Evolutionary conservation across 2,888 invertebrate genomes (phyloP).

Genomic region (Melinaea marsaeus): DNA sequence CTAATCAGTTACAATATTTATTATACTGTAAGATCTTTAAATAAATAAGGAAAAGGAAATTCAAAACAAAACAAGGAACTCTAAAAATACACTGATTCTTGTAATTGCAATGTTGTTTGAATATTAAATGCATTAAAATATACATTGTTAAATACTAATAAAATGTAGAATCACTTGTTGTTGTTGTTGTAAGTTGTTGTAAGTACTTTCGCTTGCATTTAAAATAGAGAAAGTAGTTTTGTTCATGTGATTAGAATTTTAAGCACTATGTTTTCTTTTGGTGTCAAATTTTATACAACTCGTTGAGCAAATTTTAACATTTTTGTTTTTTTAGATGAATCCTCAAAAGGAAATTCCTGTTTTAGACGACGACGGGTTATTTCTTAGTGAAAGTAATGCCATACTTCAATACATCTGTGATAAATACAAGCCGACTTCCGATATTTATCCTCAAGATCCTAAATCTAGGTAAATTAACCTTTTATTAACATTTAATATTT

Average conservation of each 20-base stretch:
- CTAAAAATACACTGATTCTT: background rate
- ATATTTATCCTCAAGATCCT: constrained; percentile 84
- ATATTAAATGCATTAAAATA: background rate
- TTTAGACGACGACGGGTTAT: constrained; percentile 87
- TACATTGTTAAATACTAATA: background rate
- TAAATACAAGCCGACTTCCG: constrained; percentile 81
- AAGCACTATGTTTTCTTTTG: no score
- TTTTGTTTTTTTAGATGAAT: constrained; percentile 76
- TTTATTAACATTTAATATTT: background rate
- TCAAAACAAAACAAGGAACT: background rate
- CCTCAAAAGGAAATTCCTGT: constrained; percentile 89
- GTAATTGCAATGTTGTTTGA: background rate
- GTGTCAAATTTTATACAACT: no score
- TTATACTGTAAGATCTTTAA: background rate
- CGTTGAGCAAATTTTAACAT: background rate
- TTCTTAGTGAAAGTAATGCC: constrained; percentile 85
- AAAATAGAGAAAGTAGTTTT: background rate
- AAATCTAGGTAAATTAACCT: constrained; percentile 59
- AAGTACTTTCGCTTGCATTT: background rate
- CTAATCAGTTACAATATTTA: background rate
- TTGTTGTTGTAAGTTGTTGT: no score
- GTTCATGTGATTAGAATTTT: background rate
- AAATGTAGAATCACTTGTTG: background rate
- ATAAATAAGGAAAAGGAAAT: background rate
- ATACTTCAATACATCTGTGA: constrained; percentile 86